A percentile compares a stretch with the other conserved stretches of the same genome.
These are phyloP conservation scores for Callosobruchus maculatus DNA, from an alignment of 2,888 invertebrate species.

Conservation along the genomic window DNA sequence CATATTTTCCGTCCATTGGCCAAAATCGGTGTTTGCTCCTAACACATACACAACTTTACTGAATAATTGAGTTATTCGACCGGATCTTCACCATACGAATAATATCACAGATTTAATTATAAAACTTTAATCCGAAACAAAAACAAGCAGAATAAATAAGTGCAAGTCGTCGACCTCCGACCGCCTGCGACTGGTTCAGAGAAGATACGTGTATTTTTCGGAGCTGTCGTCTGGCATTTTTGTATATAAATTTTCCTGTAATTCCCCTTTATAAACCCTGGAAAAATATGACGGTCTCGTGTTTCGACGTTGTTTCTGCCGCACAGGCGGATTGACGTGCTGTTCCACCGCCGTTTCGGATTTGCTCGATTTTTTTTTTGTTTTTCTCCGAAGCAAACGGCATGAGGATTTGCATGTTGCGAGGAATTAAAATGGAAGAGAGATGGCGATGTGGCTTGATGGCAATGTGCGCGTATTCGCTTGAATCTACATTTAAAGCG, in stretches of 20 bases:
- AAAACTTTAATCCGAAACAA: background rate
- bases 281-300: background rate
- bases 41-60: too few species aligned
- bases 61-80: background rate
- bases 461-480: too few species aligned
- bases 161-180: background rate
- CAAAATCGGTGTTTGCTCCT: too few species aligned
- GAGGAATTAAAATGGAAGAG: background rate
- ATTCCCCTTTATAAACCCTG: background rate
- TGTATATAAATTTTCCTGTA: background rate
- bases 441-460: too few species aligned
- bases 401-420: background rate
- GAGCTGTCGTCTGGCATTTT: background rate
- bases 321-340: background rate
- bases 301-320: background rate
- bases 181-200: background rate
- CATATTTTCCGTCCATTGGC: too few species aligned
- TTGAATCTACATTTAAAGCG: too few species aligned
- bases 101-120: background rate
- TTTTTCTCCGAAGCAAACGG: background rate
- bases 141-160: background rate
- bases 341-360: background rate
- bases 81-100: background rate
- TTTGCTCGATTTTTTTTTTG: background rate
- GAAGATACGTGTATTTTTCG: background rate